These are phyloP conservation scores for Aleadryas rufinucha DNA, from an alignment of 2,113 vertebrate genomes.

Conservation along the genomic window DNA sequence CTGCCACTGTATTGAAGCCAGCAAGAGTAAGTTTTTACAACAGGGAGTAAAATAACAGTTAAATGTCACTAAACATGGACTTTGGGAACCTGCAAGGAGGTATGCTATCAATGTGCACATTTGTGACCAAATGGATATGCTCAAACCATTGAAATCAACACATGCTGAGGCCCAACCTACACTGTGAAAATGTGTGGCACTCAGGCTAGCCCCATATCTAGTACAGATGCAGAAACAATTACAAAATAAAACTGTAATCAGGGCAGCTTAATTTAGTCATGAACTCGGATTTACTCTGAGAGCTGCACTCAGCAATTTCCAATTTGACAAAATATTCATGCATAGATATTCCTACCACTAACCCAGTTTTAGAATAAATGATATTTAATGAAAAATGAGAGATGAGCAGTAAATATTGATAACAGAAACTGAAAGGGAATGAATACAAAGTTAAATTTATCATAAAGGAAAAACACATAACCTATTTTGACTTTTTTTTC, in stretches of 20 bases:
- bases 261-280: slow-evolving; percentile 25
- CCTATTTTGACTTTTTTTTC: background rate
- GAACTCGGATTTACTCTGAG: slow-evolving; percentile 18
- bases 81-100: background rate
- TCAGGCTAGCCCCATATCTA: background rate
- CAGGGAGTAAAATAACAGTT: background rate
- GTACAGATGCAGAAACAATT: background rate
- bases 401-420: slow-evolving; percentile 11
- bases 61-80: background rate
- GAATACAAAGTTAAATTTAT: background rate
- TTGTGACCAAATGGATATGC: background rate
- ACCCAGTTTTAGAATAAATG: background rate
- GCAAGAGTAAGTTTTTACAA: background rate
- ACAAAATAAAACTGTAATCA: slow-evolving; percentile 17
- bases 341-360: background rate
- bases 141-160: background rate
- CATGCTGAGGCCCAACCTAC: background rate
- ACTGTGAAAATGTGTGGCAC: background rate
- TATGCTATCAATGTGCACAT: background rate
- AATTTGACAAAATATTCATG: slow-evolving; percentile 40
- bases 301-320: slow-evolving; percentile 10
- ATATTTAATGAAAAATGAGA: slow-evolving; percentile 22
- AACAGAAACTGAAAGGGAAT: background rate
- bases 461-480: background rate
- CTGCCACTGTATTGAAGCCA: background rate